Evolutionary conservation across 2,888 invertebrate genomes (phyloP).

Genomic region (Xiphydria camelus): DNA sequence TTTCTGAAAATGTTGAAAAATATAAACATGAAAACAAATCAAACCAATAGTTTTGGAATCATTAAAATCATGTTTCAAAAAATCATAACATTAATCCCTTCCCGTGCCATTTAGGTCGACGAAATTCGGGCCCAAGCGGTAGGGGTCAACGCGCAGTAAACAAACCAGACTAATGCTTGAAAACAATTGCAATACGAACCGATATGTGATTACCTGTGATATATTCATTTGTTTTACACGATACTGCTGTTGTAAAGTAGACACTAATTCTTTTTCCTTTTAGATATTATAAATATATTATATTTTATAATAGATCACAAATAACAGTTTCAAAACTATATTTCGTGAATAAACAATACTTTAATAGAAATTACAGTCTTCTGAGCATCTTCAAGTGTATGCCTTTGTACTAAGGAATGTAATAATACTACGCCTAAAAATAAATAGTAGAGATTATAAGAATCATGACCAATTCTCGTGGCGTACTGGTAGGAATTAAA

Average conservation of each 20-base stretch:
- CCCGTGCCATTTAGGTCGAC: background rate
- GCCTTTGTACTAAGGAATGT: background rate
- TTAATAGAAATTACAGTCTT: background rate
- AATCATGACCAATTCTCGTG: too few species aligned
- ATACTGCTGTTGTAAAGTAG: background rate
- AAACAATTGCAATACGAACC: background rate
- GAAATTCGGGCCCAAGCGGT: background rate
- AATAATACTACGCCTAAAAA: background rate
- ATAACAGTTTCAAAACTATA: background rate
- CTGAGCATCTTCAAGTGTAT: background rate
- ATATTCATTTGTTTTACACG: background rate
- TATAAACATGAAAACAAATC: too few species aligned
- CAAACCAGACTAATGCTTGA: background rate
- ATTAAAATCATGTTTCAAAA: too few species aligned
- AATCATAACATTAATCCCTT: background rate
- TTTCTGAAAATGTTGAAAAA: too few species aligned
- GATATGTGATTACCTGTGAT: background rate
- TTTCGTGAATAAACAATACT: background rate
- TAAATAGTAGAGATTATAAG: too few species aligned
- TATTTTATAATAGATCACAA: background rate
- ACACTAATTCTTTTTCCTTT: background rate
- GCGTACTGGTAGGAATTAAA: too few species aligned
- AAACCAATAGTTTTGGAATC: too few species aligned
- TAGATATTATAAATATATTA: background rate
- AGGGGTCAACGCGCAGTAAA: background rate